These are phyloP conservation scores for Epinotia demarniana DNA, from an alignment of 2,888 invertebrate species.

Conservation along the genomic window DNA sequence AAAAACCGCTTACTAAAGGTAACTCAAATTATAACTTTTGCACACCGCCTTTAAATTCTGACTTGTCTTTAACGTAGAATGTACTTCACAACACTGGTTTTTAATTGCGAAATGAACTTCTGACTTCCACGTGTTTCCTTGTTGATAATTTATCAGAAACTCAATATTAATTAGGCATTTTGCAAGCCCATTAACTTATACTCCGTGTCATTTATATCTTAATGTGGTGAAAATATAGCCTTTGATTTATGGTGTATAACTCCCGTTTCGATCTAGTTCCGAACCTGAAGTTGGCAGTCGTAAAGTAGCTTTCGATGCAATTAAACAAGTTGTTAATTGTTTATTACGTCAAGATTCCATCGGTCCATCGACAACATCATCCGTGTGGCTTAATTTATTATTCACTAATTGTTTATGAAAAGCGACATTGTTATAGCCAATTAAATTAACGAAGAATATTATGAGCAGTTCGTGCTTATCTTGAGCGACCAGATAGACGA, in stretches of 20 bases:
- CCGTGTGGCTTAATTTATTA: slow-evolving; percentile 18
- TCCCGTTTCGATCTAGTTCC: slow-evolving; percentile 32
- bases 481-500: slow-evolving; percentile 23
- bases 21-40: slow-evolving; percentile 2
- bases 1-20: not conserved
- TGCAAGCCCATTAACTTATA: slow-evolving; percentile 21
- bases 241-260: slow-evolving; percentile 29
- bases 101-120: slow-evolving; percentile 34
- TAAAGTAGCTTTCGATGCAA: slow-evolving; percentile 34
- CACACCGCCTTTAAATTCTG: no score
- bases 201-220: slow-evolving; percentile 32
- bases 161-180: slow-evolving; percentile 32
- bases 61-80: no score
- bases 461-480: slow-evolving; percentile 3
- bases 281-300: slow-evolving; percentile 21
- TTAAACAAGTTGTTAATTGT: slow-evolving; percentile 39
- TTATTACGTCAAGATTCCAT: slow-evolving; percentile 25
- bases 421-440: slow-evolving; percentile 36
- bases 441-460: slow-evolving; percentile 6
- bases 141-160: slow-evolving; percentile 32
- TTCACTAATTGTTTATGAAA: slow-evolving; percentile 26
- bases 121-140: slow-evolving; percentile 20
- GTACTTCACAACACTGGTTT: slow-evolving; percentile 16
- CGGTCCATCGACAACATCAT: slow-evolving; percentile 19
- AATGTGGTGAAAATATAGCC: slow-evolving; percentile 40